Evolutionary conservation across 1,140 invertebrate genomes (phyloP).

Genomic region (Halesus radiatus): DNA sequence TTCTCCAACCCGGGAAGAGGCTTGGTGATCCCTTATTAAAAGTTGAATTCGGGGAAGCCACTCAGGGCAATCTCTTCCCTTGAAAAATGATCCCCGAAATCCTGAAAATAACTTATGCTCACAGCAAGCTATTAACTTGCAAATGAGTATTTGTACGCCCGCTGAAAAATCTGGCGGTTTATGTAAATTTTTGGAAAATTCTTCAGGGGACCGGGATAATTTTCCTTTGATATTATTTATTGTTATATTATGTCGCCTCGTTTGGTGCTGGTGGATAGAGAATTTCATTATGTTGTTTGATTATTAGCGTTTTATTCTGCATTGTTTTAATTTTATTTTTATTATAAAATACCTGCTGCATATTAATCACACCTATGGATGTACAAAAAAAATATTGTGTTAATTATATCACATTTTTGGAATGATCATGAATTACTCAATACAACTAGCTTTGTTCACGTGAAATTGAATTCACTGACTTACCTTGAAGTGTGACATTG

Average conservation of each 20-base stretch:
- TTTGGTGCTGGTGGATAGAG: neutral
- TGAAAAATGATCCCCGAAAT: slow-evolving; percentile 32
- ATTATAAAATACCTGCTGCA: too few species aligned
- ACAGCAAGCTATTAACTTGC: slow-evolving; percentile 31
- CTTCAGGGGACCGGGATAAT: neutral
- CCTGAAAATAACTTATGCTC: slow-evolving; percentile 27
- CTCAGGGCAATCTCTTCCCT: slow-evolving; percentile 15
- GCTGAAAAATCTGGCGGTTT: neutral
- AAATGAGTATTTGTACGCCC: slow-evolving; percentile 31
- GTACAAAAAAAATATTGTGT: too few species aligned
- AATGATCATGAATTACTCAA: too few species aligned
- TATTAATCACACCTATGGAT: too few species aligned
- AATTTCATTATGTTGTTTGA: neutral
- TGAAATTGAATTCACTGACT: too few species aligned
- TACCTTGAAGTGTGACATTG: too few species aligned
- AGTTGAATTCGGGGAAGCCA: slow-evolving; percentile 30
- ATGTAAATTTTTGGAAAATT: neutral
- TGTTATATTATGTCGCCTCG: neutral
- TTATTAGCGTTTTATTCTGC: neutral
- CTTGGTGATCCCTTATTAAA: slow-evolving; percentile 29
- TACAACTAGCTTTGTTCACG: too few species aligned
- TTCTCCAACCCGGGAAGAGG: neutral
- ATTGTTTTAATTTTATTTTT: too few species aligned
- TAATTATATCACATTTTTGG: too few species aligned
- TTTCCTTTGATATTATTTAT: slow-evolving; percentile 22